These are phyloP conservation scores for Enteromius radiatus DNA, from an alignment of 2,797 vertebrate genomes.

Conservation along the genomic window DNA sequence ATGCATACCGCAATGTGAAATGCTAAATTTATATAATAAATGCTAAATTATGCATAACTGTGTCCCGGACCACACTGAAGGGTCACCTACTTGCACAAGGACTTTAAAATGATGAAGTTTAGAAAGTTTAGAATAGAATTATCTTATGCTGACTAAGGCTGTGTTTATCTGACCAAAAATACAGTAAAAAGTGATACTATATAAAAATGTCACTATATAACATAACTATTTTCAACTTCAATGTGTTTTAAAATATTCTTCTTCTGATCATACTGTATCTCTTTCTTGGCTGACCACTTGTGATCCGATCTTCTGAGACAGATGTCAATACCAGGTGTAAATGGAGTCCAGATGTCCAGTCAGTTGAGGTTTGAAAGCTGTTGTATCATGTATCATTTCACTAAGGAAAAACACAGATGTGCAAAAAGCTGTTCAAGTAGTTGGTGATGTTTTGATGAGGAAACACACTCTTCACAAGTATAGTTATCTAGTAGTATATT, in stretches of 20 bases:
- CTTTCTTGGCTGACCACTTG: not conserved
- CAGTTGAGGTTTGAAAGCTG: conserved; percentile 35
- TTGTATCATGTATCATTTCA: conserved; percentile 54
- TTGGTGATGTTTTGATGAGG: conserved; percentile 4
- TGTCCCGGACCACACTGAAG: not conserved
- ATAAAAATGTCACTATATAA: not conserved
- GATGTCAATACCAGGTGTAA: conserved; percentile 22
- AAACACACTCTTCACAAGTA: not conserved
- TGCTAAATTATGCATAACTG: not conserved
- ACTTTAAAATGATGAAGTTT: not conserved
- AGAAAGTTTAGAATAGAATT: not conserved
- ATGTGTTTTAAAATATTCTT: not conserved
- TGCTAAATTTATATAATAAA: not conserved
- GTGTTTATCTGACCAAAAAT: not conserved
- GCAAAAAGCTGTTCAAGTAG: not conserved
- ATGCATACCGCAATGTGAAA: not conserved
- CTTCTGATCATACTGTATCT: not conserved
- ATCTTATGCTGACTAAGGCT: not conserved
- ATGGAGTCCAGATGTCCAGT: conserved; percentile 28
- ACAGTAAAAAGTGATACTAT: not conserved
- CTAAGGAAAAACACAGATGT: conserved; percentile 29
- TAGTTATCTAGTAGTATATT: not conserved
- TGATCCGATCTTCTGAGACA: not conserved
- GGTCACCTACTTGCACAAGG: not conserved
- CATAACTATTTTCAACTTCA: not conserved